Base-by-base conservation (phyloP, 2,113 vertebrate genomes). In the Falco punctatus region DNA sequence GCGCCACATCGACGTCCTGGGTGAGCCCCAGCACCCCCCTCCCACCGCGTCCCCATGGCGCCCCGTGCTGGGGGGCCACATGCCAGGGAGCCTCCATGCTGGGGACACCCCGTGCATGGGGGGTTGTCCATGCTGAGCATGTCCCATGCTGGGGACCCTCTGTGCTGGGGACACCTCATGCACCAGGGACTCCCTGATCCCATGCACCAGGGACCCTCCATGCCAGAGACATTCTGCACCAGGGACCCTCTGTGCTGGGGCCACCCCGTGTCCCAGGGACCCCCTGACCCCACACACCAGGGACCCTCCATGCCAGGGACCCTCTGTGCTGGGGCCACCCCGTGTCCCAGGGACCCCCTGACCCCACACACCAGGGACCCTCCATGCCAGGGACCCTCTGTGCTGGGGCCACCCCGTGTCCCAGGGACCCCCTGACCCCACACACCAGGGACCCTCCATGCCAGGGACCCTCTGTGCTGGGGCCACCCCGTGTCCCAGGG, bases 1-100 rank as follows among this genome's bases (percentile, higher is more conserved):
- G 96, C 40, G 97, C 67, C 96, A 88, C 51, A 4, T 97, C 28
- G 97, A 97, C 2, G 15, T 97, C 78, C 91, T 97, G 78, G 92
- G 94, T 95, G 94, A 97, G 95, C 42, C 14, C 55, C 1, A 3
- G 75, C 12, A 28, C 18, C n/a, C 17, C 51, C 23, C 10, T 5
- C 61, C 13, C 32, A 1, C 13, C 1, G 2, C 1, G 7, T 4
- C 49, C 40, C 1, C 11, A 0, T 0, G 33, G 59, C 5, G 27
- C 9, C 32, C 10, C 1, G 27, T 0, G 9, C 8, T 3, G 24
- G 20, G 20, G 48, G 19, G 2, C 33, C 33, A 38, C 0, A 0
- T 18, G 19, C 11, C 1, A 2, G 46, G 70, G 21, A 61, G 33
- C 16, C 49, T 10, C n/a, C 0, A 1, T 4, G 44, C 4, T 13